Evolutionary conservation across 2,113 vertebrate genomes (phyloP).

Genomic region (Zapornia atra): DNA sequence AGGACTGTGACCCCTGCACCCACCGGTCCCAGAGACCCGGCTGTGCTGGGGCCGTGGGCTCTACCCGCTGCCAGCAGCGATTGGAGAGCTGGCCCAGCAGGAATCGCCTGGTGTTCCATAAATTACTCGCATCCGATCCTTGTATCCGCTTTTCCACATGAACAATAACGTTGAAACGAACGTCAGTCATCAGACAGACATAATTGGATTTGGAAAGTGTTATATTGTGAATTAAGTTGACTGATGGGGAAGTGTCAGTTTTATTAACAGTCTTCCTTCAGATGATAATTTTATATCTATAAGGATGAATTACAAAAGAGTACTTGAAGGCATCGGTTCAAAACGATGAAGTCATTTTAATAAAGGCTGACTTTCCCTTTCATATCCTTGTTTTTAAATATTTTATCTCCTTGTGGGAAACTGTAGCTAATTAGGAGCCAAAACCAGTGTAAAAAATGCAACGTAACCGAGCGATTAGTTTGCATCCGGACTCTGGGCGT

Average conservation of each 20-base stretch:
- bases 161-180: neutral
- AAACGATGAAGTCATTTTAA: slow-evolving; percentile 51
- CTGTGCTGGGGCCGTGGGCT: neutral
- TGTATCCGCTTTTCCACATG: slow-evolving; percentile 5
- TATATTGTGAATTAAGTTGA: slow-evolving; percentile 68
- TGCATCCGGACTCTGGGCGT: neutral
- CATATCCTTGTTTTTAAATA: slow-evolving; percentile 37
- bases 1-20: neutral
- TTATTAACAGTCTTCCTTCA: slow-evolving; percentile 64
- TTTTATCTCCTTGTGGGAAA: slow-evolving; percentile 45
- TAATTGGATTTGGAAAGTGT: slow-evolving; percentile 64
- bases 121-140: neutral
- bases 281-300: slow-evolving; percentile 60
- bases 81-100: neutral
- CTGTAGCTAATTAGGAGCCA: neutral
- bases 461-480: neutral
- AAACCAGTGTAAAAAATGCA: neutral
- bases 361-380: slow-evolving; percentile 41
- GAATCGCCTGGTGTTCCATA: neutral
- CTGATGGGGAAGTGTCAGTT: slow-evolving; percentile 69
- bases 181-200: slow-evolving; percentile 55
- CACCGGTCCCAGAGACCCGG: neutral
- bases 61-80: rapidly evolving
- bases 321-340: slow-evolving; percentile 33
- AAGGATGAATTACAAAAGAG: slow-evolving; percentile 58